Percentiles rank a stretch among this genome's conserved stretches.
phyloP scores from a whole-genome alignment of 2,797 vertebrate genomes.

The Tolypeutes matacus region DNA sequence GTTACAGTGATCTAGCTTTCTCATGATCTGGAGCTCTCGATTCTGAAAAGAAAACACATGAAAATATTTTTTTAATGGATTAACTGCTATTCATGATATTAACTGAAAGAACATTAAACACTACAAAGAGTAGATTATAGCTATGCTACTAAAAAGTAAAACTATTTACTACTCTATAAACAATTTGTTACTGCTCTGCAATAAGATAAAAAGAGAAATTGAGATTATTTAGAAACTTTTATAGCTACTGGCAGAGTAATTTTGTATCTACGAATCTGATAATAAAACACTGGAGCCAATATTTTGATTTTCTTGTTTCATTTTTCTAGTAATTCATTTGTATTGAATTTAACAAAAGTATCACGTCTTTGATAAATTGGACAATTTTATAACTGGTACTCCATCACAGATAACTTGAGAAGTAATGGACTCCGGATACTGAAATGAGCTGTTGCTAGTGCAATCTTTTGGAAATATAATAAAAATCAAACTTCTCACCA shows the following conservation, averaged over 20 bases:
- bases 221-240: conserved; percentile 31
- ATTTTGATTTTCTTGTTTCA: background rate
- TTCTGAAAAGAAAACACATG: conserved; percentile 90
- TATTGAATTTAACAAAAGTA: conserved; percentile 38
- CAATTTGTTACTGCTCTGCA: background rate
- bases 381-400: conserved; percentile 2
- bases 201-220: conserved; percentile 7
- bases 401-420: background rate
- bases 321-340: conserved; percentile 35
- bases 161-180: conserved; percentile 7
- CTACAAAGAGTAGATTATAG: background rate
- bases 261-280: conserved; percentile 36
- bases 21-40: conserved; percentile 98
- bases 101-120: conserved; percentile 50
- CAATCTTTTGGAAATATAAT: conserved; percentile 30
- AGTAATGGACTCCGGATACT: background rate
- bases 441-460: conserved; percentile 19
- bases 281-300: background rate
- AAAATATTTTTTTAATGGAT: conserved; percentile 70
- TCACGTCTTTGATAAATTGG: background rate
- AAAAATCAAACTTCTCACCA: conserved; percentile 12
- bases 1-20: conserved; percentile 99
- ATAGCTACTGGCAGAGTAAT: conserved; percentile 21
- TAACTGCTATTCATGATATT: conserved; percentile 52
- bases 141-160: conserved; percentile 25